Conservation (phyloP, 2,797 vertebrate genomes). For the Ciconia nigra region DNA sequence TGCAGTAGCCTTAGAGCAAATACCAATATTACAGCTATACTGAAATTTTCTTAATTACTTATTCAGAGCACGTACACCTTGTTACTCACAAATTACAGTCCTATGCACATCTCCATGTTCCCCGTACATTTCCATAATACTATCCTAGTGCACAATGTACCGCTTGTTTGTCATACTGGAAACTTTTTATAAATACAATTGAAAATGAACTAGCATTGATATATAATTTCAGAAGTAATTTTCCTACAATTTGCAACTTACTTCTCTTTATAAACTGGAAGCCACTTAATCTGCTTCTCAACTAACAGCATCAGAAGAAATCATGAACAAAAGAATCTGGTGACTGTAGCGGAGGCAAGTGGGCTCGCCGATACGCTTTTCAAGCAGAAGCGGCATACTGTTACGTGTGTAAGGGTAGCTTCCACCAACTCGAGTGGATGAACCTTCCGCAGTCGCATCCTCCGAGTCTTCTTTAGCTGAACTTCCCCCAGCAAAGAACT, state of each 20-base stretch:
- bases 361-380: not conserved
- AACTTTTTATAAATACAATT: not conserved
- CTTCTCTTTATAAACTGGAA: not conserved
- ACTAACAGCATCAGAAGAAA: not conserved
- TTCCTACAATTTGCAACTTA: not conserved
- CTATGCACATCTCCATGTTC: not conserved
- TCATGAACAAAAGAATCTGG: not conserved
- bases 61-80: conserved; percentile 20
- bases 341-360: not conserved
- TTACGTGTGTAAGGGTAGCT: not conserved
- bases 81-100: conserved; percentile 12
- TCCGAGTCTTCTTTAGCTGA: not conserved
- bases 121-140: not conserved
- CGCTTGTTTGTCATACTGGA: not conserved
- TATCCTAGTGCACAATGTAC: not conserved
- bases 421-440: not conserved
- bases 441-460: not conserved
- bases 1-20: not conserved
- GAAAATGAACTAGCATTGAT: not conserved
- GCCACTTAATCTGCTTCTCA: not conserved
- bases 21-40: not conserved
- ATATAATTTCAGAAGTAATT: not conserved
- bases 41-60: not conserved
- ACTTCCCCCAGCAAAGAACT: not conserved
- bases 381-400: not conserved